A percentile compares a stretch with the other conserved stretches of the same genome.
phyloP scores from a whole-genome alignment of 2,888 invertebrate genomes.

The Apotomis turbidana region DNA sequence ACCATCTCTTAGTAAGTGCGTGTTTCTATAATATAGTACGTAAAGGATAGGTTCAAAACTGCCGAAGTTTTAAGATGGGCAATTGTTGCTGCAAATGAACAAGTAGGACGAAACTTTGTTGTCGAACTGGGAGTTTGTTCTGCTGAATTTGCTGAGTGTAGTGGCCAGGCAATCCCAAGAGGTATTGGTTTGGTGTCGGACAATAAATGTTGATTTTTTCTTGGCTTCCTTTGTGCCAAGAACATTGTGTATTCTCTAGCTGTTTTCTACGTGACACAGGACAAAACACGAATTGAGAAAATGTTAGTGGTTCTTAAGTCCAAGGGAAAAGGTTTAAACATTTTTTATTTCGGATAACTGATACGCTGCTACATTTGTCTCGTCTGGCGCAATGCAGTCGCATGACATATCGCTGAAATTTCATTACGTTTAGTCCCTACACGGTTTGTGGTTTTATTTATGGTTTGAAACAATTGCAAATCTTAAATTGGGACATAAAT shows the following conservation, averaged over 20 bases:
- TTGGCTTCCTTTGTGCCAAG: conserved; percentile 27
- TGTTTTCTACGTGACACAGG: conserved; percentile 22
- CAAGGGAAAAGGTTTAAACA: conserved; percentile 15
- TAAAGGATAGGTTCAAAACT: conserved; percentile 17
- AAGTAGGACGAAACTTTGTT: conserved; percentile 13
- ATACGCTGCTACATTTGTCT: conserved; percentile 20
- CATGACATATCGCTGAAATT: conserved; percentile 35
- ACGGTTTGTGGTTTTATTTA: conserved; percentile 24
- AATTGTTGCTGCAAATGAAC: conserved; percentile 16
- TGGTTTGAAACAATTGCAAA: conserved; percentile 4
- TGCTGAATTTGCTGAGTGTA: conserved; percentile 23
- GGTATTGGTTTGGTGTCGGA: conserved; percentile 24
- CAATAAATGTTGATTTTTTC: conserved; percentile 29
- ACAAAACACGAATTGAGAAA: conserved; percentile 19
- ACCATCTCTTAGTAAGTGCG: neutral
- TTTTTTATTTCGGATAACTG: conserved; percentile 10
- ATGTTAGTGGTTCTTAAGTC: conserved; percentile 18
- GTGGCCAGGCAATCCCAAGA: conserved; percentile 27
- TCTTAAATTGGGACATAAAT: conserved; percentile 4
- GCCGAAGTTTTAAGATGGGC: conserved; percentile 7
- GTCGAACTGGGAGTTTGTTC: neutral
- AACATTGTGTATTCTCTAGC: conserved; percentile 34
- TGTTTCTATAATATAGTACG: neutral
- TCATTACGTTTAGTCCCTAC: conserved; percentile 24
- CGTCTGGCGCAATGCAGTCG: conserved; percentile 42